A percentile compares a stretch with the other conserved stretches of the same genome.
Conservation (phyloP, 2,888 invertebrate species). For the Rhorus exstirpatorius region DNA sequence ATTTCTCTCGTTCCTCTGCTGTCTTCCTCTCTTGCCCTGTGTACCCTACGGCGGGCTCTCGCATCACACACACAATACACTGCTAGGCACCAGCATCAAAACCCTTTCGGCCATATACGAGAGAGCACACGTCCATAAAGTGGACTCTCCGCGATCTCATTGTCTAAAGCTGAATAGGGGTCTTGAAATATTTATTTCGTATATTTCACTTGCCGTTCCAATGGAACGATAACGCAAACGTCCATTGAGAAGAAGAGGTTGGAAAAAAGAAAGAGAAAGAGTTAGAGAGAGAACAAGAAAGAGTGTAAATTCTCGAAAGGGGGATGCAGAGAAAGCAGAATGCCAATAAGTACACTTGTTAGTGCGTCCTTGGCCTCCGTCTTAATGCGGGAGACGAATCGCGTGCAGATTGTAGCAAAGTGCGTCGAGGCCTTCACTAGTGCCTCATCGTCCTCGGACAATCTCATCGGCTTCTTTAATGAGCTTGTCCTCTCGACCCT, state of each 20-base stretch:
- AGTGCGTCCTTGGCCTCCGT: constrained; percentile 42
- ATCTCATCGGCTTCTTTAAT: constrained; percentile 62
- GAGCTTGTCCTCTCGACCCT: constrained; percentile 53
- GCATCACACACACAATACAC: constrained; percentile 81
- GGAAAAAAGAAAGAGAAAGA: background rate
- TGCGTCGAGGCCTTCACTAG: constrained; percentile 39
- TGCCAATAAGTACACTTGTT: constrained; percentile 19
- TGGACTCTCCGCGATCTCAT: constrained; percentile 82
- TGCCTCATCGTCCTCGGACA: constrained; percentile 28
- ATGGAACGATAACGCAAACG: constrained; percentile 84
- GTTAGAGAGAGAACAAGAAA: constrained; percentile 4
- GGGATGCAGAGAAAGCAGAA: constrained; percentile 41
- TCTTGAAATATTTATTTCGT: constrained; percentile 86
- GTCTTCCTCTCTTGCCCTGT: constrained; percentile 64
- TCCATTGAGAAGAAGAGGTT: constrained; percentile 69
- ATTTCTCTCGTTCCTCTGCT: constrained; percentile 77
- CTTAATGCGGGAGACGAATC: constrained; percentile 51
- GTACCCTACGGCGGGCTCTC: constrained; percentile 74
- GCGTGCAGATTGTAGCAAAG: constrained; percentile 34
- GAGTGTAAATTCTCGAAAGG: constrained; percentile 19
- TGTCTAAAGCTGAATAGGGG: constrained; percentile 84
- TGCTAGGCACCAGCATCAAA: constrained; percentile 61
- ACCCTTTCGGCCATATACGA: constrained; percentile 64
- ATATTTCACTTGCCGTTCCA: constrained; percentile 86
- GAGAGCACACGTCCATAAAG: constrained; percentile 80